These are phyloP conservation scores for Pseudochirops cupreus DNA, from an alignment of 2,797 vertebrate species.

Conservation along the genomic window DNA sequence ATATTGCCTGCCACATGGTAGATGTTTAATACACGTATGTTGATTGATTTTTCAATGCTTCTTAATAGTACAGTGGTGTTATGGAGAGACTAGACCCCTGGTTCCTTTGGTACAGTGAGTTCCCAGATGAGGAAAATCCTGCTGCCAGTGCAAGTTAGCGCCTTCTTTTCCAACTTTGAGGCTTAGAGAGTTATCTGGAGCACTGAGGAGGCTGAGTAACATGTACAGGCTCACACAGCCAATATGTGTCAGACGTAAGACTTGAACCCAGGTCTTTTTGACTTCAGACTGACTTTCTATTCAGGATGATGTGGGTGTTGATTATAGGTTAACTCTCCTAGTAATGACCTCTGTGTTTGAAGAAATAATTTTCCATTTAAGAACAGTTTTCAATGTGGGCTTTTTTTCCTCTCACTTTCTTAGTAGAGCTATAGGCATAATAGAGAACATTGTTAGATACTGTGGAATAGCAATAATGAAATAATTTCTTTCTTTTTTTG, in stretches of 20 bases:
- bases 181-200: background rate
- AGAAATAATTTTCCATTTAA: slow-evolving; percentile 15
- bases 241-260: background rate
- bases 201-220: background rate
- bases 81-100: background rate
- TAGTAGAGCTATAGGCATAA: background rate
- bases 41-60: no score
- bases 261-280: background rate
- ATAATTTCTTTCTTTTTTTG: background rate
- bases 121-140: background rate
- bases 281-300: background rate
- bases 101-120: background rate
- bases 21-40: background rate
- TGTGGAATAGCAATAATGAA: background rate
- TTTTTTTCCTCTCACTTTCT: background rate
- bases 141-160: no score
- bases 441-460: background rate
- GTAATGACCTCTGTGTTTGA: slow-evolving; percentile 22
- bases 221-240: background rate
- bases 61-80: background rate
- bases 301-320: background rate
- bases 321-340: slow-evolving; percentile 5
- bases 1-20: background rate
- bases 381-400: background rate
- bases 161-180: no score